These are phyloP conservation scores for Pagetopsis macropterus DNA, from an alignment of 2,797 vertebrate genomes.

Conservation along the genomic window DNA sequence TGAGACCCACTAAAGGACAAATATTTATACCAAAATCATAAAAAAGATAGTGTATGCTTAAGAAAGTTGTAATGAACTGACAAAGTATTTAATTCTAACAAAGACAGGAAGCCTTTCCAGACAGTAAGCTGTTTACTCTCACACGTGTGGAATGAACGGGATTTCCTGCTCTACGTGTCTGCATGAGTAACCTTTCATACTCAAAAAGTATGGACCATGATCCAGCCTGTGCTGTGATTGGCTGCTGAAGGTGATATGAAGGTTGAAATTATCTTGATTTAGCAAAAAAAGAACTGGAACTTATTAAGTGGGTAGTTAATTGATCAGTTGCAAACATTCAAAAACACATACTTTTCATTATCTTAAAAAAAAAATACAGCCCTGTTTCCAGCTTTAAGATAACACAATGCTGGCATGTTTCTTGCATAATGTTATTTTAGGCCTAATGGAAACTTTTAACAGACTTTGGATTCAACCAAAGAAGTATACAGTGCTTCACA, in stretches of 20 bases:
- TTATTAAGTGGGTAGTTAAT: no score
- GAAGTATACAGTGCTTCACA: conserved; percentile 18
- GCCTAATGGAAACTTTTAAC: not conserved
- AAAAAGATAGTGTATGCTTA: not conserved
- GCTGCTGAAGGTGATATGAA: not conserved
- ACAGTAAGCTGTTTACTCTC: not conserved
- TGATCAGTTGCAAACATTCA: no score
- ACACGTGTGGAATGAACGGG: conserved; percentile 20
- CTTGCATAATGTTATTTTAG: not conserved
- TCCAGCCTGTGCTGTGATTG: not conserved
- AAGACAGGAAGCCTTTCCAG: conserved; percentile 42
- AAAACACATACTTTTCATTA: no score
- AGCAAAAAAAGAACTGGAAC: no score
- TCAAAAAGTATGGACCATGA: not conserved
- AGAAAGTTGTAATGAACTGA: not conserved
- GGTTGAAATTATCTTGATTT: not conserved
- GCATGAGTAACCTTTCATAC: not conserved
- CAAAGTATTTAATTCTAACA: conserved; percentile 15
- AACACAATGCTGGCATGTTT: not conserved
- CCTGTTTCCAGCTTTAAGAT: not conserved
- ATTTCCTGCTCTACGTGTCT: conserved; percentile 16
- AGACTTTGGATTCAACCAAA: not conserved
- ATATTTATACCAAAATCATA: not conserved
- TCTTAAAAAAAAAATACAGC: no score
- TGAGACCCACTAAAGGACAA: not conserved